phyloP scores from a whole-genome alignment of 2,797 vertebrate genomes.

The Pangasius krempfi region DNA sequence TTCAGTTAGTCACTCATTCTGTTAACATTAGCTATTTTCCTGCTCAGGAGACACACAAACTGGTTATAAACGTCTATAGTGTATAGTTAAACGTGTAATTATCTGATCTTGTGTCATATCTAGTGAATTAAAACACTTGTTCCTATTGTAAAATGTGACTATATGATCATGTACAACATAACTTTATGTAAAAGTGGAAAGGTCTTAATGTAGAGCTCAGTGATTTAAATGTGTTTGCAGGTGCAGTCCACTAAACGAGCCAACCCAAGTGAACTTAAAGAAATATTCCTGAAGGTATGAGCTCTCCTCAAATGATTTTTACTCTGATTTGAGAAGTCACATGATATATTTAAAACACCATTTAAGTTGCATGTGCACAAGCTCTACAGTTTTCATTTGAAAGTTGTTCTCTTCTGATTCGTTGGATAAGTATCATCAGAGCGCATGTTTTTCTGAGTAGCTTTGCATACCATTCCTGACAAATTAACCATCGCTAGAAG shows the following conservation, averaged over 20 bases:
- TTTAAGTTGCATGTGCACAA: background rate
- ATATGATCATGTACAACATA: background rate
- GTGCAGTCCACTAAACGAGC: conserved; percentile 88
- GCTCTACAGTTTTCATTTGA: background rate
- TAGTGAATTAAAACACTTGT: background rate
- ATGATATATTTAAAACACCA: background rate
- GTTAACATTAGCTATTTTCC: background rate
- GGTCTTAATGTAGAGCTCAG: background rate
- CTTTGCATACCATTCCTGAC: background rate
- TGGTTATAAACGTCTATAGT: background rate
- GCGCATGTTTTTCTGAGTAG: background rate
- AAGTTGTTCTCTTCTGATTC: background rate
- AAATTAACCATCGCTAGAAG: background rate
- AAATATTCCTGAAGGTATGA: conserved; percentile 92
- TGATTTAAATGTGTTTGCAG: conserved; percentile 65
- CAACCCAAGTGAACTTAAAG: conserved; percentile 87
- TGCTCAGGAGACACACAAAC: background rate
- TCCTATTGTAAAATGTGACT: background rate
- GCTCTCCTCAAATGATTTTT: conserved; percentile 24
- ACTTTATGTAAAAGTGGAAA: background rate
- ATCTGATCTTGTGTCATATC: background rate
- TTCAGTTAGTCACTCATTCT: background rate
- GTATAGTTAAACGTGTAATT: background rate
- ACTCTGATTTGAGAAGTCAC: background rate
- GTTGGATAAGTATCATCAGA: background rate